phyloP scores from a whole-genome alignment of 2,888 invertebrate species.

The Asteroscopus sphinx region DNA sequence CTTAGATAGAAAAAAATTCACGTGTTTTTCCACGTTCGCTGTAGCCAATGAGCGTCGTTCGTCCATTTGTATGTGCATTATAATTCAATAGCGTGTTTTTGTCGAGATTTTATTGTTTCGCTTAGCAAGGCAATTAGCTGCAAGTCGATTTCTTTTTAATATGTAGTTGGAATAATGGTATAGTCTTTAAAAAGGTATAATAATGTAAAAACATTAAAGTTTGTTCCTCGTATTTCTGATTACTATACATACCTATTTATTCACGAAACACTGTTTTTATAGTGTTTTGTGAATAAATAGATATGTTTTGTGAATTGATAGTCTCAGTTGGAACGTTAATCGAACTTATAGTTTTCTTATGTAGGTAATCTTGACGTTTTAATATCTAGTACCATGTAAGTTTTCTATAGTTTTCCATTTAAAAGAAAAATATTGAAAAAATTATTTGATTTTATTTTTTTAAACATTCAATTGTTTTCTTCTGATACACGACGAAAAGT shows the following conservation, averaged over 20 bases:
- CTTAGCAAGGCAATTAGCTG: conserved; percentile 53
- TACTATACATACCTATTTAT: neutral
- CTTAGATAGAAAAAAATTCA: conserved; percentile 84
- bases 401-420: too few relatives aligned
- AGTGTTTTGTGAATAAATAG: neutral
- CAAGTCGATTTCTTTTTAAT: conserved; percentile 32
- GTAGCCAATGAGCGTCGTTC: conserved; percentile 79
- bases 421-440: too few relatives aligned
- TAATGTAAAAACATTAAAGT: conserved; percentile 1
- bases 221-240: conserved; percentile 15
- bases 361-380: too few relatives aligned
- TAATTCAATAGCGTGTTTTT: conserved; percentile 75
- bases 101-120: conserved; percentile 57
- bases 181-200: conserved; percentile 8
- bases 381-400: too few relatives aligned
- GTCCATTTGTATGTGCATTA: conserved; percentile 76
- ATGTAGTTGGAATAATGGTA: conserved; percentile 7
- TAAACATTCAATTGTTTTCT: too few relatives aligned
- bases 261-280: conserved; percentile 11
- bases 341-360: too few relatives aligned
- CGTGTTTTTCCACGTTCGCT: conserved; percentile 85
- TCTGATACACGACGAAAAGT: too few relatives aligned
- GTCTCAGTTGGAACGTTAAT: neutral
- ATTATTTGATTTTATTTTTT: too few relatives aligned
- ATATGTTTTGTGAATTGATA: neutral